Evolutionary conservation across 2,888 invertebrate genomes (phyloP).

Genomic region (Neria commutata): DNA sequence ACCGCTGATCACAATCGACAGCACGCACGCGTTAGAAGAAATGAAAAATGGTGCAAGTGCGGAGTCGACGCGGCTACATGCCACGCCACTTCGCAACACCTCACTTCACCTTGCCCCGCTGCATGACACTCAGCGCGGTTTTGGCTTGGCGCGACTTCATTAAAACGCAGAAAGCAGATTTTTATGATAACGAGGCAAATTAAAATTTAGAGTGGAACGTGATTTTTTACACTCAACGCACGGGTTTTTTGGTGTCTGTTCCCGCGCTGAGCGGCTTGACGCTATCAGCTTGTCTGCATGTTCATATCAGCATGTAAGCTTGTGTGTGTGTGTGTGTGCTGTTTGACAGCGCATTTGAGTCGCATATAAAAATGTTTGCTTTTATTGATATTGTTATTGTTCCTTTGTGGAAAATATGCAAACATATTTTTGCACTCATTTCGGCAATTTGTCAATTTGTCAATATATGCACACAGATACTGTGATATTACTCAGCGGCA

Average conservation of each 20-base stretch:
- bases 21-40: conserved; percentile 43
- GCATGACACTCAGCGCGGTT: background rate
- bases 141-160: background rate
- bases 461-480: no score
- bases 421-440: conserved; percentile 53
- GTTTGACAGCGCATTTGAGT: background rate
- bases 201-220: background rate
- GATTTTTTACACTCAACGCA: background rate
- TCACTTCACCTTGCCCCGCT: no score
- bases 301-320: no score
- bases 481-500: conserved; percentile 17
- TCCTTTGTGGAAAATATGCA: background rate
- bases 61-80: no score
- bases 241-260: background rate
- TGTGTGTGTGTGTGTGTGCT: background rate
- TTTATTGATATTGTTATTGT: background rate
- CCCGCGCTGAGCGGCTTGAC: no score
- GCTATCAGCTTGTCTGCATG: no score
- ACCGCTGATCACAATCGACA: conserved; percentile 33
- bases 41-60: conserved; percentile 6
- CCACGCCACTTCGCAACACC: no score
- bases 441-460: conserved; percentile 52
- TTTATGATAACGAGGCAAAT: background rate
- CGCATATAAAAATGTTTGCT: background rate
- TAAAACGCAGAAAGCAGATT: background rate